Conservation (phyloP, 2,113 vertebrate species). For the Cyprinodon variegatus region DNA sequence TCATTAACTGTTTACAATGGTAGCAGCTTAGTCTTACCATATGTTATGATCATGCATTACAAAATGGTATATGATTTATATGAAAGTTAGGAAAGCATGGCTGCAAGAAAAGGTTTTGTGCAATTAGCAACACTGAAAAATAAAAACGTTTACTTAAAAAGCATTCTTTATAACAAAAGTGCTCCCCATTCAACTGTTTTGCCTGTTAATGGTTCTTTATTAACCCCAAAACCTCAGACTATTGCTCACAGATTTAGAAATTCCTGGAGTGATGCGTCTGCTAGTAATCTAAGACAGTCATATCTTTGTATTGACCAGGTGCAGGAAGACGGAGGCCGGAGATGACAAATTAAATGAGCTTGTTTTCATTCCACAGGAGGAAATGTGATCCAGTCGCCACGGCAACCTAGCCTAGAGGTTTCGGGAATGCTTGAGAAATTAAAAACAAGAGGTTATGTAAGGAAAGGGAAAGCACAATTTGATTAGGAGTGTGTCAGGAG, state of each 20-base stretch:
- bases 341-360: slow-evolving; percentile 54
- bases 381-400: slow-evolving; percentile 53
- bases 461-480: slow-evolving; percentile 16
- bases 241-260: neutral
- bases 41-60: no score
- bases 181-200: neutral
- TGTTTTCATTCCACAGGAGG: slow-evolving; percentile 46
- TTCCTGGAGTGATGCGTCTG: slow-evolving; percentile 26
- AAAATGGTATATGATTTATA: no score
- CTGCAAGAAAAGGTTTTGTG: no score
- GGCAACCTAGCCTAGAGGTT: slow-evolving; percentile 45
- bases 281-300: slow-evolving; percentile 29
- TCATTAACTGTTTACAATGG: no score
- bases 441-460: slow-evolving; percentile 18
- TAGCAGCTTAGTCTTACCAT: no score
- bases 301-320: slow-evolving; percentile 36
- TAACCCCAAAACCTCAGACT: slow-evolving; percentile 6
- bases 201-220: neutral
- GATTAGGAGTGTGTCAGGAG: slow-evolving; percentile 6
- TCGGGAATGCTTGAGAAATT: slow-evolving; percentile 21
- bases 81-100: no score
- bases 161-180: neutral
- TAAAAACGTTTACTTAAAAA: no score
- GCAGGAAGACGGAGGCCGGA: slow-evolving; percentile 18
- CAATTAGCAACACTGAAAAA: neutral